Base-by-base conservation (phyloP, 2,113 vertebrate species). In the Oryctolagus cuniculus region DNA sequence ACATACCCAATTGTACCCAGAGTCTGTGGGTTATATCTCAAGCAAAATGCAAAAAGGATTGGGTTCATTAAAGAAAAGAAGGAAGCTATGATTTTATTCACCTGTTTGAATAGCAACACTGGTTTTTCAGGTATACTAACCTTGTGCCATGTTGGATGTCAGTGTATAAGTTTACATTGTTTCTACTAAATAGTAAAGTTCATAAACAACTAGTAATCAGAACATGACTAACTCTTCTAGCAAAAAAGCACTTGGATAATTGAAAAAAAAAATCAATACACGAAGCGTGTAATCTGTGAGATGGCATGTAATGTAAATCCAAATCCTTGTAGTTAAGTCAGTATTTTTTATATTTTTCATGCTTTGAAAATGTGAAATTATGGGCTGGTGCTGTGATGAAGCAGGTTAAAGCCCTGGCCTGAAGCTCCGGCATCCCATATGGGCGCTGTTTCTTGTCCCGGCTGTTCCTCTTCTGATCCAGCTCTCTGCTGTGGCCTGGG, bases 141-240 rank as follows among this genome's bases (percentile, higher is more conserved):
- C 9, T 81, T 49, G 4, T 81, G 36, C 17, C 58, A 25, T 44
- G 31, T 80, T 78, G 25, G 58, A 53, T 24, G 49, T 70, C 24
- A 93, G 64, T 38, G 84, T 24, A 1, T 55, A 34, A 7, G 17
- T 80, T 90, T 69, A 82, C 1, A 29, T 89, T 67, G 55, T 92
- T 82, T 92, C 79, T 94, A 34, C 38, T 29, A 44, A 82, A 69
- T 63, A 61, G 82, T 66, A 88, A 90, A 64, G 70, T 73, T 88
- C 16, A 80, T 38, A 31, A 13, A 84, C 13, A 81, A 10, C 2
- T 89, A 21, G 67, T 7, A 55, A 83, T 80, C 11, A 24, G 58
- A 91, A 66, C 4, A 80, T 17, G 25, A 44, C 2, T 77, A 24
- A 36, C 8, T 15, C 49, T 49, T 63, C n/a, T 55, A 77, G 55